A percentile compares a stretch with the other conserved stretches of the same genome.
These are phyloP conservation scores for Hirtodrosophila alboralis DNA, from an alignment of 2,888 invertebrate species.

Conservation along the genomic window DNA sequence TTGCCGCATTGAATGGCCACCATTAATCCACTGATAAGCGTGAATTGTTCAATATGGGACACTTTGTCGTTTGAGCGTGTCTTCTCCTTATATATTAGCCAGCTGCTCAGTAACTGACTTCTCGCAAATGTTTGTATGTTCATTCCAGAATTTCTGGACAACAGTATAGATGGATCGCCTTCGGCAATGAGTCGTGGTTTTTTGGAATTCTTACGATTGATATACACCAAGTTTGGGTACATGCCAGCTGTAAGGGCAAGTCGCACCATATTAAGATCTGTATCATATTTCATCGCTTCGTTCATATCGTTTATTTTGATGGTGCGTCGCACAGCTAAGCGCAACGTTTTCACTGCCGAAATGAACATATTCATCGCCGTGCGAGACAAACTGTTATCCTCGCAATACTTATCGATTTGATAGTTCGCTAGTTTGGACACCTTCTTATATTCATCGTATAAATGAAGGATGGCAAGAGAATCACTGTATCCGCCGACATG, in stretches of 20 bases:
- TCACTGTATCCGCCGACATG: constrained; percentile 93
- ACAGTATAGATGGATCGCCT: constrained; percentile 85
- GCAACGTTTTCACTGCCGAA: constrained; percentile 92
- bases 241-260: constrained; percentile 94
- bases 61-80: constrained; percentile 87
- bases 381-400: constrained; percentile 61
- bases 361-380: constrained; percentile 96
- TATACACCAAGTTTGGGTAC: constrained; percentile 94
- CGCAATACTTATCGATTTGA: constrained; percentile 59
- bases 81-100: constrained; percentile 95
- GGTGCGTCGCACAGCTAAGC: constrained; percentile 89
- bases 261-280: constrained; percentile 93
- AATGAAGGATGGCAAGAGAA: constrained; percentile 92
- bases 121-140: constrained; percentile 60
- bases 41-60: constrained; percentile 91
- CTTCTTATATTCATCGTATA: constrained; percentile 92
- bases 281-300: constrained; percentile 38
- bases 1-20: constrained; percentile 88
- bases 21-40: constrained; percentile 91
- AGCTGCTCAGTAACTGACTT: constrained; percentile 85
- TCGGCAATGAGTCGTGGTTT: constrained; percentile 86
- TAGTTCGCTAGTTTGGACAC: constrained; percentile 78
- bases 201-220: constrained; percentile 85
- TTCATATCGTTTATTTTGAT: constrained; percentile 85
- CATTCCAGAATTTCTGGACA: constrained; percentile 87